A percentile compares a stretch with the other conserved stretches of the same genome.
These are phyloP conservation scores for Steinernema khuongi DNA, from an alignment of 1,140 invertebrate species.

Conservation along the genomic window DNA sequence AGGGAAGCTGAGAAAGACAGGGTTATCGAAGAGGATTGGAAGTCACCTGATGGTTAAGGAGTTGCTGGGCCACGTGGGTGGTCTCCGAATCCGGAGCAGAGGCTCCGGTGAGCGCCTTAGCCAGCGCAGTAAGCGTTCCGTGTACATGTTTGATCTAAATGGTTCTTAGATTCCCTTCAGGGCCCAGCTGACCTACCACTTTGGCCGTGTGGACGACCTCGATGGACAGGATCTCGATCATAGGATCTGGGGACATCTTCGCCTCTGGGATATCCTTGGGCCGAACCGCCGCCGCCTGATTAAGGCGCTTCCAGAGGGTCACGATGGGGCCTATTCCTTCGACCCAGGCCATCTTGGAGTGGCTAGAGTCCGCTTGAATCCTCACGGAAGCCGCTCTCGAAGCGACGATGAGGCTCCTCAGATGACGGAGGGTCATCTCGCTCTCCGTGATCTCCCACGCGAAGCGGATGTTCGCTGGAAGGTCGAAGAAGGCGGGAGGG, in stretches of 20 bases:
- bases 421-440: slow-evolving; percentile 65
- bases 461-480: slow-evolving; percentile 75
- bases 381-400: slow-evolving; percentile 7
- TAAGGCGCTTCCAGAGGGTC: slow-evolving; percentile 73
- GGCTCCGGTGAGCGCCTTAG: slow-evolving; percentile 66
- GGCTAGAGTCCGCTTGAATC: slow-evolving; percentile 28
- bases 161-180: slow-evolving; percentile 25
- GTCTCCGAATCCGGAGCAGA: slow-evolving; percentile 63
- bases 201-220: slow-evolving; percentile 60
- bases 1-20: slow-evolving; percentile 17
- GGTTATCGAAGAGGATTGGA: not conserved
- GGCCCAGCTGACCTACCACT: slow-evolving; percentile 56
- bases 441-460: slow-evolving; percentile 72
- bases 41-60: slow-evolving; percentile 66
- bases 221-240: slow-evolving; percentile 25
- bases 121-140: slow-evolving; percentile 65
- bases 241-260: slow-evolving; percentile 5
- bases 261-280: slow-evolving; percentile 35
- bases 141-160: slow-evolving; percentile 62
- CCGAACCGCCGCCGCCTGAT: slow-evolving; percentile 55
- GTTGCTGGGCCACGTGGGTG: slow-evolving; percentile 62
- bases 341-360: slow-evolving; percentile 62
- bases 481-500: slow-evolving; percentile 64
- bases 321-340: slow-evolving; percentile 68
- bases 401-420: slow-evolving; percentile 62